A percentile compares a stretch with the other conserved stretches of the same genome.
phyloP scores from a whole-genome alignment of 2,113 vertebrate species.

The Ptyas mucosa region DNA sequence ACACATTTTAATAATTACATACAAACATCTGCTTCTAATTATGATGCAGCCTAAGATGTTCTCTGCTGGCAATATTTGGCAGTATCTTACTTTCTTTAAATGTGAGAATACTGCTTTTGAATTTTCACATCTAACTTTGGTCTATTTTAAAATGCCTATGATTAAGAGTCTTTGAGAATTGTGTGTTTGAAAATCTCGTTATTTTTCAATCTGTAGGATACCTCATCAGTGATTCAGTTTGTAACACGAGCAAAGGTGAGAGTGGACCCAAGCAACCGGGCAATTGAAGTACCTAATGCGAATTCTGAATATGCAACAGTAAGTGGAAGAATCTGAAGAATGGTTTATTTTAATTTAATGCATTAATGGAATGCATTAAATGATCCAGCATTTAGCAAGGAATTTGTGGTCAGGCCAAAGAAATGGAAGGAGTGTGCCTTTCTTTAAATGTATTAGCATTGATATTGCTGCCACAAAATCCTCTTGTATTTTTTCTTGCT shows the following conservation, averaged over 20 bases:
- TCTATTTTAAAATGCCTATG: background rate
- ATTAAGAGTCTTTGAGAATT: background rate
- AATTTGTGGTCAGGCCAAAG: constrained; percentile 8
- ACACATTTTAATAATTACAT: constrained; percentile 6
- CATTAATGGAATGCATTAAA: background rate
- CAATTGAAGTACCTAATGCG: constrained; percentile 80
- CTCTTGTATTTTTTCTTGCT: constrained; percentile 28
- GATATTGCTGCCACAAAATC: background rate
- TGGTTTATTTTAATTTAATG: background rate
- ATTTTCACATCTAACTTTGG: background rate
- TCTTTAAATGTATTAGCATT: background rate
- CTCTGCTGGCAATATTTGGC: background rate
- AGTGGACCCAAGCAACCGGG: constrained; percentile 72
- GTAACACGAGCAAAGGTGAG: constrained; percentile 81
- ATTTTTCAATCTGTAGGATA: constrained; percentile 77
- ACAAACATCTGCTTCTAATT: constrained; percentile 19
- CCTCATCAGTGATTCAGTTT: constrained; percentile 94
- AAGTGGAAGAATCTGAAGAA: constrained; percentile 64
- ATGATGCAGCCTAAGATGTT: constrained; percentile 11
- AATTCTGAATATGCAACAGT: constrained; percentile 86
- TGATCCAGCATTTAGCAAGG: background rate
- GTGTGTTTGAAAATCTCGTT: background rate
- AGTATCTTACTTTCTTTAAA: background rate
- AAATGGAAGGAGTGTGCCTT: background rate
- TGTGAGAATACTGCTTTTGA: background rate